Percentiles rank a stretch among this genome's conserved stretches.
These are phyloP conservation scores for Parotocinclus haroldoi DNA, from an alignment of 2,797 vertebrate genomes.

Conservation along the genomic window DNA sequence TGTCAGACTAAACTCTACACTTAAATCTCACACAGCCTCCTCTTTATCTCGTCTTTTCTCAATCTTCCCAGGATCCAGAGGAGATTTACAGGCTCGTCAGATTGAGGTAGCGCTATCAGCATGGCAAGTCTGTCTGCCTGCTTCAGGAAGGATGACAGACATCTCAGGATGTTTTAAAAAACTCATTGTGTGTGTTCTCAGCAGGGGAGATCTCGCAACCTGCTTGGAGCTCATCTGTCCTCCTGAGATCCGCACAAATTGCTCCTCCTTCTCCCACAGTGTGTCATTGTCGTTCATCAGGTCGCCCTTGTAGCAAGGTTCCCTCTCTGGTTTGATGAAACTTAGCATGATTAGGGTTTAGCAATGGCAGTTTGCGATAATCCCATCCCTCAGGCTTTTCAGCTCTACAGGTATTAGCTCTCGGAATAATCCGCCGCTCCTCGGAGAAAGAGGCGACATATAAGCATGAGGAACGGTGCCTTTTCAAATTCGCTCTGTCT, in stretches of 20 bases:
- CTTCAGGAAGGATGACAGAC: slow-evolving; percentile 53
- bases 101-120: slow-evolving; percentile 40
- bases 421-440: slow-evolving; percentile 96
- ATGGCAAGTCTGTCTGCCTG: slow-evolving; percentile 50
- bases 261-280: slow-evolving; percentile 54
- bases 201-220: slow-evolving; percentile 17
- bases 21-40: neutral
- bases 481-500: slow-evolving; percentile 94
- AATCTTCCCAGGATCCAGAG: slow-evolving; percentile 41
- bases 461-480: slow-evolving; percentile 93
- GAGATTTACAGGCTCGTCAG: slow-evolving; percentile 44
- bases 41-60: slow-evolving; percentile 5
- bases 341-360: slow-evolving; percentile 89
- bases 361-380: slow-evolving; percentile 95
- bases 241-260: slow-evolving; percentile 47
- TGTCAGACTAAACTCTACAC: no score
- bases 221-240: slow-evolving; percentile 24
- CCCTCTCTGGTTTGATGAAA: slow-evolving; percentile 65
- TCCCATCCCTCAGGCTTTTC: slow-evolving; percentile 99
- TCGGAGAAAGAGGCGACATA: slow-evolving; percentile 78
- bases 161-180: slow-evolving; percentile 12
- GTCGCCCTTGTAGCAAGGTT: slow-evolving; percentile 51
- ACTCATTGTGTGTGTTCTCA: slow-evolving; percentile 10
- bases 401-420: slow-evolving; percentile 99
- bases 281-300: slow-evolving; percentile 69